Percentiles rank a stretch among this genome's conserved stretches.
Evolutionary conservation across 2,797 vertebrate species (phyloP).

Genomic region (Okamejei kenojei): DNA sequence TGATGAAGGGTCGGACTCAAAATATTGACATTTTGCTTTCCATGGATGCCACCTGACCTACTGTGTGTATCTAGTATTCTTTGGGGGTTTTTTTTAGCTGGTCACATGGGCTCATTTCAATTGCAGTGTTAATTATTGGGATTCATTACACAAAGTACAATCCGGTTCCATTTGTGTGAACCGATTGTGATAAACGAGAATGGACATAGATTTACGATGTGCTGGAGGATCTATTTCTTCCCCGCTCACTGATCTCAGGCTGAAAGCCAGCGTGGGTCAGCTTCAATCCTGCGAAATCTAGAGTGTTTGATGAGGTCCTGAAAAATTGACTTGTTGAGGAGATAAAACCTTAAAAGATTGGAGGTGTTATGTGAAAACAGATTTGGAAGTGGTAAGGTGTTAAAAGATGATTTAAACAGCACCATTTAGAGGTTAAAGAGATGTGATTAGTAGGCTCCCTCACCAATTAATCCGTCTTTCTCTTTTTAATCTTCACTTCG

Average conservation of each 20-base stretch:
- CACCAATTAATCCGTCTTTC: background rate
- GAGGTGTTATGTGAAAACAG: background rate
- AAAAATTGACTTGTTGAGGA: background rate
- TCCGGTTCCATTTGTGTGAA: background rate
- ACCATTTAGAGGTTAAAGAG: background rate
- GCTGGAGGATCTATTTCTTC: background rate
- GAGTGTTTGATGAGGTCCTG: background rate
- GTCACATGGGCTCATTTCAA: background rate
- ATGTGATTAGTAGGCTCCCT: background rate
- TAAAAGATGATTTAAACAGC: background rate
- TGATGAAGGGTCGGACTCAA: too few relatives aligned
- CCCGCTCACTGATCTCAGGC: background rate
- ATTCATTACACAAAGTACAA: background rate
- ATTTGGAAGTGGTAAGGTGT: background rate
- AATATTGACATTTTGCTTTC: too few relatives aligned
- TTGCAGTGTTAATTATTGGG: background rate
- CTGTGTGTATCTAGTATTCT: too few relatives aligned
- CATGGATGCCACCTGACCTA: too few relatives aligned
- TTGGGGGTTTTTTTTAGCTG: background rate
- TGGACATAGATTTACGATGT: background rate
- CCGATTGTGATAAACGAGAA: background rate
- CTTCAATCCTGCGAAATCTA: background rate
- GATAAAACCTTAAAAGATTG: background rate
- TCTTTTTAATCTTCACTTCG: background rate
- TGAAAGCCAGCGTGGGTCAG: background rate